Base-by-base conservation (phyloP, 2,888 invertebrate genomes). In the Julus scanicus region DNA sequence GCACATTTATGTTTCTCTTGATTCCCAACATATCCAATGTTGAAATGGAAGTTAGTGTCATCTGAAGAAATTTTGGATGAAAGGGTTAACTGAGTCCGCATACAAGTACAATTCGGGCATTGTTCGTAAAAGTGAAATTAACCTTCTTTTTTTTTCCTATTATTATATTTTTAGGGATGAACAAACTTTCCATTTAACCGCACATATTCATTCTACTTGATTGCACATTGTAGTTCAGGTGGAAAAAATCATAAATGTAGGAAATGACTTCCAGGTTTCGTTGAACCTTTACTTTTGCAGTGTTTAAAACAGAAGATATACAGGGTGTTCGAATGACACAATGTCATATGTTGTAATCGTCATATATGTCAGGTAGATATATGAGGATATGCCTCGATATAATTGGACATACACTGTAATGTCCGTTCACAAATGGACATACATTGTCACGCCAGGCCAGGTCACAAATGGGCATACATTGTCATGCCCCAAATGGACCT, bases 241-340 rank as follows among this genome's bases (percentile, higher is more conserved):
- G 20, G n/a, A 71, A 71, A 71, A 20, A 29, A 15, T 53, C 53
- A 53, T 53, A 63, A 71, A 29, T 71, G 20, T 9, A 71, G 71
- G 71, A 71, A 71, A 71, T 71, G 71, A 71, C 20, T 20, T 71
- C 71, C 2, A 29, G 71, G 71, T 71, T 71, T 71, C 71, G 71
- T 71, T 71, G 71, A 71, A 71, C 71, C 71, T 11, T 71, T 29
- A 29, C 20, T 71, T 71, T 71, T 71, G 71, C n/a, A 63, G 63
- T 17, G 11, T 11, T 15, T 29, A 29, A 29, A 29, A 53, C 53
- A 13, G 13, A 53, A 53, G 13, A 53, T 5, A 44, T 44, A 44
- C 44, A 44, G 44, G 44, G 44, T 44, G 44, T 44, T 8, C 44
- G 5, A 44, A 5, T 44, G 44, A 8, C 44, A 44, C 8, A 44